Evolutionary conservation across 2,113 vertebrate species (phyloP).

Genomic region (Sterrhoptilus dennistouni): DNA sequence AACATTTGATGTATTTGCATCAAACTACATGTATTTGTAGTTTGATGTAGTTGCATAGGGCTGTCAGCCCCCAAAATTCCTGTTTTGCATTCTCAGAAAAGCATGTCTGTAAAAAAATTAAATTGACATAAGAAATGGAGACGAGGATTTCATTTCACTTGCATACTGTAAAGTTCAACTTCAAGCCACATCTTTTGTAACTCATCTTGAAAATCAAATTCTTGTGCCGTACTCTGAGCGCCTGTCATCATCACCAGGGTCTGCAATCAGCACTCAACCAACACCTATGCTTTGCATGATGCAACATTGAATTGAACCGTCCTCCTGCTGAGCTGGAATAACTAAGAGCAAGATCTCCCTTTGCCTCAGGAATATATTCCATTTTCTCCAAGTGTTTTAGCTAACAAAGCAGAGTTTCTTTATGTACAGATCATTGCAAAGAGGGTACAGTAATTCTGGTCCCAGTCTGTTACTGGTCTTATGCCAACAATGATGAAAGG

Average conservation of each 20-base stretch:
- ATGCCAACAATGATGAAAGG: background rate
- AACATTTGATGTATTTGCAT: conserved; percentile 3
- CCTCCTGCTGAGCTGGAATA: background rate
- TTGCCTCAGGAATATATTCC: background rate
- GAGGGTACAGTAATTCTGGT: background rate
- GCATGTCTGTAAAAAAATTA: background rate
- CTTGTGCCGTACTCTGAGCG: background rate
- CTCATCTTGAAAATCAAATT: background rate
- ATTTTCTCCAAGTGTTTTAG: background rate
- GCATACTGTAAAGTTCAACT: background rate
- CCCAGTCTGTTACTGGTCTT: background rate
- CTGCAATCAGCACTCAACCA: background rate
- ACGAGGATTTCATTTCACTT: background rate
- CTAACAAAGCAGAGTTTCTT: background rate
- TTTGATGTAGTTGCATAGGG: background rate
- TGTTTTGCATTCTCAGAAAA: background rate
- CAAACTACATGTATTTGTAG: too few species aligned
- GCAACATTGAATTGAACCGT: background rate
- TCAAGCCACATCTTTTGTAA: background rate
- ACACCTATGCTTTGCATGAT: background rate
- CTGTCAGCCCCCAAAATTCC: background rate
- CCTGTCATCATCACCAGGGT: background rate
- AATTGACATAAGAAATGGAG: background rate
- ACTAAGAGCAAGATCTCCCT: background rate
- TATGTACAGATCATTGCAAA: background rate